phyloP scores from a whole-genome alignment of 1,140 invertebrate species.

The Pantala flavescens region DNA sequence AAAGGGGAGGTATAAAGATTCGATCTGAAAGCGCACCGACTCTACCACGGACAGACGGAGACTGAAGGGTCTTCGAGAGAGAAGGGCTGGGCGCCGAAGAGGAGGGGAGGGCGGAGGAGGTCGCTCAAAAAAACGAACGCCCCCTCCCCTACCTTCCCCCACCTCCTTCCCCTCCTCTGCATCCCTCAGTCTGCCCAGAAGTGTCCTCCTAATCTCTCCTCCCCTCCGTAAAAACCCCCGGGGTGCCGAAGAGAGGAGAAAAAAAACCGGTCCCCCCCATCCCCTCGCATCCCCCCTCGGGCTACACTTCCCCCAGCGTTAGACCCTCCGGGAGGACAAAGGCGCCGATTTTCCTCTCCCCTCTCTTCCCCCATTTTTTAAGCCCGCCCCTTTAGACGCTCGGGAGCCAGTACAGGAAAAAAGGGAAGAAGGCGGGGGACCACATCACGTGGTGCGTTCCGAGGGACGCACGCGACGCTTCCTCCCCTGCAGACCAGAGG shows the following conservation, averaged over 20 bases:
- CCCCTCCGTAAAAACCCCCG: not conserved
- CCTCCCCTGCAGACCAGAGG: not conserved
- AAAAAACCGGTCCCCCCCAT: conserved; percentile 39
- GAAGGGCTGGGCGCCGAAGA: not conserved
- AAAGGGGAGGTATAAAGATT: not conserved
- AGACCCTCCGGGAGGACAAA: conserved; percentile 11
- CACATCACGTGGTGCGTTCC: not conserved
- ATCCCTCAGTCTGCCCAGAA: not conserved
- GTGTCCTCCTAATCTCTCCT: conserved; percentile 18
- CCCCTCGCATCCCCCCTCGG: conserved; percentile 33
- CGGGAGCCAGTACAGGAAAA: conserved; percentile 3
- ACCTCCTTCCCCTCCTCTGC: conserved; percentile 24
- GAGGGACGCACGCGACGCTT: conserved; percentile 1
- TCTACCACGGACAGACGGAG: not conserved
- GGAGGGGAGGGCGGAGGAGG: not conserved
- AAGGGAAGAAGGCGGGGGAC: conserved; percentile 2
- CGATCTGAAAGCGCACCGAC: not conserved
- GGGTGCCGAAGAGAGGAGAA: conserved; percentile 27
- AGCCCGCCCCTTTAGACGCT: not conserved
- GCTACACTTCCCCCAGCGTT: not conserved
- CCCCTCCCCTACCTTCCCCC: conserved; percentile 35
- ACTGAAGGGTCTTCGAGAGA: not conserved
- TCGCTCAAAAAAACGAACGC: conserved; percentile 20
- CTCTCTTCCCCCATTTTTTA: conserved; percentile 13
- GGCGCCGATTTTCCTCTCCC: conserved; percentile 17